Conservation (phyloP, 1,140 invertebrate genomes). For the Drosophila lini region DNA sequence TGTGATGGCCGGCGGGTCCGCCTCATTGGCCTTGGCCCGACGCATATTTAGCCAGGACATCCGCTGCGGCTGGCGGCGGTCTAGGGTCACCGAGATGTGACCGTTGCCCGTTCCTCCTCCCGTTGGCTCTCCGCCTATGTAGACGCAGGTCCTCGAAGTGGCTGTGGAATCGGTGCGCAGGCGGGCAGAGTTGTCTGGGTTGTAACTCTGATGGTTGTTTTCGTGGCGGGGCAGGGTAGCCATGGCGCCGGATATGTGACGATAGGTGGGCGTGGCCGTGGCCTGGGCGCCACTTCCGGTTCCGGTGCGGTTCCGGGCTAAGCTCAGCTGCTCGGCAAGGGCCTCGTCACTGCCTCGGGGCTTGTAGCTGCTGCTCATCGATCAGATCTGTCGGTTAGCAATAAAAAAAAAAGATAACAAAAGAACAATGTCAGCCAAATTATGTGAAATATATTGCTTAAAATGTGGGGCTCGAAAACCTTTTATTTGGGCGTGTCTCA, state of each 20-base stretch:
- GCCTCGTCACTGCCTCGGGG: conserved; percentile 69
- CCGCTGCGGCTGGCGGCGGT: conserved; percentile 74
- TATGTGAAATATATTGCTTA: conserved; percentile 6
- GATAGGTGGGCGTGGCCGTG: conserved; percentile 51
- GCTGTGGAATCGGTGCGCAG: conserved; percentile 59
- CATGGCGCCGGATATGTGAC: conserved; percentile 69
- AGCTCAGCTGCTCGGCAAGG: conserved; percentile 68
- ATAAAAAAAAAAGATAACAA: conserved; percentile 8
- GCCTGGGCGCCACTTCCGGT: conserved; percentile 48
- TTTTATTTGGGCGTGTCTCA: conserved; percentile 9
- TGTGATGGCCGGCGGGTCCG: conserved; percentile 60
- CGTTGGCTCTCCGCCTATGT: conserved; percentile 61
- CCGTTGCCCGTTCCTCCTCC: conserved; percentile 18
- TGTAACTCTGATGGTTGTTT: conserved; percentile 45
- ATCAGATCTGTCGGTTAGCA: conserved; percentile 56
- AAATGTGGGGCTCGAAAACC: conserved; percentile 4
- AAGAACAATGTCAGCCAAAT: conserved; percentile 16
- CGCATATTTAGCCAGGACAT: conserved; percentile 82
- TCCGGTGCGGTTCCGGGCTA: conserved; percentile 38
- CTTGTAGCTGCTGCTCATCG: conserved; percentile 69
- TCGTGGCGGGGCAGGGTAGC: conserved; percentile 64
- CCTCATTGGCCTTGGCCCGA: conserved; percentile 60
- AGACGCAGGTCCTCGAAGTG: conserved; percentile 71
- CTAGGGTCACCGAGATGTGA: conserved; percentile 57
- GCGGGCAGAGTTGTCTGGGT: conserved; percentile 34